Evolutionary conservation across 2,797 vertebrate species (phyloP).

Genomic region (Halcyon smyrnensis): DNA sequence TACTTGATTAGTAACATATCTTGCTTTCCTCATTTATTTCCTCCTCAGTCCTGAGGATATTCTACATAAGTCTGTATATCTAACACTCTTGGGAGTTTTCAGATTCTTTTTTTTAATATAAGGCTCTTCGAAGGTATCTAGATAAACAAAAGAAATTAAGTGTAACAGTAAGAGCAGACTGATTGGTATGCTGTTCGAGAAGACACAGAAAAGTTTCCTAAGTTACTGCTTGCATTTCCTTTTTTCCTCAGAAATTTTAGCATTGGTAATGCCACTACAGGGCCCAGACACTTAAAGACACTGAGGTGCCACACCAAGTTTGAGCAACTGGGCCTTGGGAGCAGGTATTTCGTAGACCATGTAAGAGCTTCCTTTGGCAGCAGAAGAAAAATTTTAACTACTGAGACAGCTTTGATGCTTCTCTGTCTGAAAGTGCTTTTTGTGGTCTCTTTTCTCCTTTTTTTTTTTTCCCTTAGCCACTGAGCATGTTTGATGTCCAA

Average conservation of each 20-base stretch:
- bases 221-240: not conserved
- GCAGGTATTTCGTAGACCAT: not conserved
- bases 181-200: not conserved
- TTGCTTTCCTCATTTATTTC: not conserved
- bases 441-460: not conserved
- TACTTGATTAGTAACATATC: not conserved
- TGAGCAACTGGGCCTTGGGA: not conserved
- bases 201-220: not conserved
- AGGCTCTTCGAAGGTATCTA: not conserved
- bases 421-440: not conserved
- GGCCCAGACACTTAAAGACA: not conserved
- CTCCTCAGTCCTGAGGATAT: not conserved
- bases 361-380: not conserved
- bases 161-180: not conserved
- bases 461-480: slow-evolving; percentile 75
- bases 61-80: not conserved
- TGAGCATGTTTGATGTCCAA: slow-evolving; percentile 84
- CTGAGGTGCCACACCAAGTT: not conserved
- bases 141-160: not conserved
- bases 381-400: not conserved
- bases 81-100: not conserved
- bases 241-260: not conserved
- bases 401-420: not conserved
- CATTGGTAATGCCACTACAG: not conserved
- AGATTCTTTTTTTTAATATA: not conserved